These are phyloP conservation scores for Synanthedon andrenaeformis DNA, from an alignment of 2,888 invertebrate genomes.

Conservation along the genomic window DNA sequence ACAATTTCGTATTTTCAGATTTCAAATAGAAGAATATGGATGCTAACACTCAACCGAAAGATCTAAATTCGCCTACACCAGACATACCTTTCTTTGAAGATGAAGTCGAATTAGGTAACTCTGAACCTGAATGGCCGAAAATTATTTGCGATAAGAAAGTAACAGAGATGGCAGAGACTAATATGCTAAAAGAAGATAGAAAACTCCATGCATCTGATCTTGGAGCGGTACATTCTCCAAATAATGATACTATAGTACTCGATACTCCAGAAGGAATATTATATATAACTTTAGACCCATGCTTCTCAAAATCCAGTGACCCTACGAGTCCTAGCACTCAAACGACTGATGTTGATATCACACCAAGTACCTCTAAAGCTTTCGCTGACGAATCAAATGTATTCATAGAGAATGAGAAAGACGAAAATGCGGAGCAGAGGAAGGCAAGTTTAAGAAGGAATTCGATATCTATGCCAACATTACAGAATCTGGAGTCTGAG, in stretches of 20 bases:
- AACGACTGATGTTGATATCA: conserved; percentile 24
- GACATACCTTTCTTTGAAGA: conserved; percentile 47
- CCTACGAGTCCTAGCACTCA: conserved; percentile 21
- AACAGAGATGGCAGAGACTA: conserved; percentile 13
- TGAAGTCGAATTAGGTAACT: conserved; percentile 28
- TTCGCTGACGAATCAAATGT: conserved; percentile 39
- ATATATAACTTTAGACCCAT: conserved; percentile 54
- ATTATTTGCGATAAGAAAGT: conserved; percentile 26
- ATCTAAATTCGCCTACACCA: conserved; percentile 36
- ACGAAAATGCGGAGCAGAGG: conserved; percentile 26
- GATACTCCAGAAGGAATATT: conserved; percentile 60
- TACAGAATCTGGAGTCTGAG: conserved; percentile 76
- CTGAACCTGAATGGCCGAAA: conserved; percentile 28
- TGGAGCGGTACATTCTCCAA: conserved; percentile 44
- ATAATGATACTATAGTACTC: conserved; percentile 58
- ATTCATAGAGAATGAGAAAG: conserved; percentile 35
- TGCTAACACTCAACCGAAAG: conserved; percentile 20
- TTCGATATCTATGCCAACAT: conserved; percentile 80
- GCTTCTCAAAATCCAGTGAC: conserved; percentile 20
- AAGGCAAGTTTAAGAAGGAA: conserved; percentile 69
- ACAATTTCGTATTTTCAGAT: background rate
- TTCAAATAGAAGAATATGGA: background rate
- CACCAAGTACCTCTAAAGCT: conserved; percentile 36
- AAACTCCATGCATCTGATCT: conserved; percentile 46
- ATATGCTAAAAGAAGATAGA: conserved; percentile 5